Conservation (phyloP, 2,113 vertebrate species). For the Amblyornis subalaris region DNA sequence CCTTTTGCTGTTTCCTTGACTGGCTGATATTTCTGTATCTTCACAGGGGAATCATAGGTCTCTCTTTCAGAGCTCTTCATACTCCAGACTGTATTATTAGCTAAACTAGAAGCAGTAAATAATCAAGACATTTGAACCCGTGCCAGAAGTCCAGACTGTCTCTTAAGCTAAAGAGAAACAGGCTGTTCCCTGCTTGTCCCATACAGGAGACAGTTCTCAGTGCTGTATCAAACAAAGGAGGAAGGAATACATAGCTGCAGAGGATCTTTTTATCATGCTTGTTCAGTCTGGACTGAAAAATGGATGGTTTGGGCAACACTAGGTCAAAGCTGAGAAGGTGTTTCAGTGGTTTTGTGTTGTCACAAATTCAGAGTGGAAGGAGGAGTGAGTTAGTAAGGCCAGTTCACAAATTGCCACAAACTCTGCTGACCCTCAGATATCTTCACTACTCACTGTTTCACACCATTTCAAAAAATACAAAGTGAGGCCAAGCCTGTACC, state of each 20-base stretch:
- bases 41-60: neutral
- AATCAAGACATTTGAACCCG: neutral
- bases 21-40: neutral
- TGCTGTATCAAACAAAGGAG: neutral
- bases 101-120: neutral
- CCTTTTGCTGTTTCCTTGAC: neutral
- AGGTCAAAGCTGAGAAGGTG: neutral
- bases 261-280: neutral
- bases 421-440: neutral
- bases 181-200: neutral
- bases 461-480: neutral
- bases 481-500: neutral
- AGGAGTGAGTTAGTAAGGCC: neutral
- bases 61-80: neutral
- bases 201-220: neutral
- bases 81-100: neutral
- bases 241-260: neutral
- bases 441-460: neutral
- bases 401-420: neutral
- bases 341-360: neutral
- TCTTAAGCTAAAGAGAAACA: neutral
- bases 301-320: neutral
- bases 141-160: neutral
- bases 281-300: neutral
- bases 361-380: neutral